Base-by-base conservation (phyloP, 2,113 vertebrate genomes). In the Gambusia affinis region DNA sequence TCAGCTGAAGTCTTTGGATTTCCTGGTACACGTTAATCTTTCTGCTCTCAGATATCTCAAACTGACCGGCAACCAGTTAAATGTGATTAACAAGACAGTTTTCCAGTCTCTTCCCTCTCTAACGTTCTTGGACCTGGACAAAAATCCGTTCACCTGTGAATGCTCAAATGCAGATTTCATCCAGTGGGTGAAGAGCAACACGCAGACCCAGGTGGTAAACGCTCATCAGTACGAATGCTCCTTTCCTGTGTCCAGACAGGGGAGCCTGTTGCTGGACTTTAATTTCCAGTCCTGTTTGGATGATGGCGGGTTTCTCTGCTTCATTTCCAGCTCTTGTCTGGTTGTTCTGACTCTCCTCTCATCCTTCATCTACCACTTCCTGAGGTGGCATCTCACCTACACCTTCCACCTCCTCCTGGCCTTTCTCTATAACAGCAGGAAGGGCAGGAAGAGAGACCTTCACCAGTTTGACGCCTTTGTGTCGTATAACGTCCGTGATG, bases 401-500 rank as follows among this genome's bases (percentile, higher is more conserved):
- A 35, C 76, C 2, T 91, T 91, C 24, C 90, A 92, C 73, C 83
- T 92, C 28, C 76, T 92, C 63, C 73, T 85, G n/a, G 93, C 91
- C 10, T 92, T 85, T 3, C 51, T 92, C 27, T 92, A 90, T 5
- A 81, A 94, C 54, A 81, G n/a, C 70, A 88, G 70, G 61, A 71
- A 64, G 42, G 84, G 64, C 62, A 68, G 62, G 30, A 67, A 6
- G 24, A 28, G 17, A 78, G 70, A 14, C 70, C 54, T 63, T n/a
- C 57, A 70, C 8, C 60, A 57, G 33, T 93, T 93, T 10, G 92
- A 94, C 14, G 91, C 92, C 12, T 94, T 94, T 35, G 78, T 93
- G 60, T 94, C 92, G n/a, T 93, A 94, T 82, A 93, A 92, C 8
- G n/a, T 64, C 39, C 73, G 85, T 3, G 91, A 93, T 47, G 91